phyloP scores from a whole-genome alignment of 2,113 vertebrate species.

The Sinocyclocheilus rhinocerous region DNA sequence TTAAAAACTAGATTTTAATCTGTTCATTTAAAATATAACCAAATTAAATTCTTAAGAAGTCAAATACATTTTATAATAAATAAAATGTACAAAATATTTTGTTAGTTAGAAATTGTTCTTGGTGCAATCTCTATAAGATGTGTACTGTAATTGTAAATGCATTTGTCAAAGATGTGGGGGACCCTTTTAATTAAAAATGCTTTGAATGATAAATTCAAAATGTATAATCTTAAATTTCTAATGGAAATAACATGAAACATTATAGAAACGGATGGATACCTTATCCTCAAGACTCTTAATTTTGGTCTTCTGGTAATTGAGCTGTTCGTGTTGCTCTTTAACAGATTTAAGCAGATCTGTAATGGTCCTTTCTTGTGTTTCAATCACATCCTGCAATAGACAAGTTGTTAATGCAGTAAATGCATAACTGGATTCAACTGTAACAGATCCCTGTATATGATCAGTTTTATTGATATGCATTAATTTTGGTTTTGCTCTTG shows the following conservation, averaged over 20 bases:
- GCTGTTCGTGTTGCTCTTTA: slow-evolving; percentile 78
- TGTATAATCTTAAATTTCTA: neutral
- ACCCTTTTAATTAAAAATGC: neutral
- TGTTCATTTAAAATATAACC: neutral
- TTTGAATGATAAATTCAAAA: neutral
- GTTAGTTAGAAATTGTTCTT: neutral
- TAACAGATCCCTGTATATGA: neutral
- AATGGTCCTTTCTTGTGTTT: slow-evolving; percentile 78
- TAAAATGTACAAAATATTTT: neutral
- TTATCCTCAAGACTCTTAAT: slow-evolving; percentile 80
- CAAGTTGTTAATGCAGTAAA: neutral
- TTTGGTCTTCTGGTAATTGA: slow-evolving; percentile 75
- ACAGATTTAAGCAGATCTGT: slow-evolving; percentile 73
- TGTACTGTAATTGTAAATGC: neutral
- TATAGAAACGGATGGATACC: slow-evolving; percentile 60
- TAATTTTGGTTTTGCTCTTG: neutral
- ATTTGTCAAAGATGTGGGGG: neutral
- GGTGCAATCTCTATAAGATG: neutral
- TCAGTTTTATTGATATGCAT: neutral
- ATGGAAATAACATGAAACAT: too few species aligned
- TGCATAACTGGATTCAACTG: neutral
- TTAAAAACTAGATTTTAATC: neutral
- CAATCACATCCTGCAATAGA: slow-evolving; percentile 74
- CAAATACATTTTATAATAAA: neutral
- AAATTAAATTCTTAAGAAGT: neutral